Evolutionary conservation across 2,113 vertebrate genomes (phyloP).

Genomic region (Phaethon lepturus): DNA sequence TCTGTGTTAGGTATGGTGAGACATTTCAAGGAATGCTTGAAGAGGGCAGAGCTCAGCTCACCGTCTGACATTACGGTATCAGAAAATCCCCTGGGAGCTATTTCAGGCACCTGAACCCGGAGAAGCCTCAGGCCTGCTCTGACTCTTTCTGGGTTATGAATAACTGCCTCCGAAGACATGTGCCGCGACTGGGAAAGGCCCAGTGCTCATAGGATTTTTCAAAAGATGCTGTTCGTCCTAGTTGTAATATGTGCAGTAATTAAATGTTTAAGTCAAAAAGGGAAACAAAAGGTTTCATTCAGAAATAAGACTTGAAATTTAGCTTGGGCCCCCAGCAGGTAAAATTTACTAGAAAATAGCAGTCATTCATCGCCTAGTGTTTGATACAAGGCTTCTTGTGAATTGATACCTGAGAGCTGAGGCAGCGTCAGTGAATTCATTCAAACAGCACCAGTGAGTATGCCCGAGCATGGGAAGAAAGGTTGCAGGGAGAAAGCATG

Average conservation of each 20-base stretch:
- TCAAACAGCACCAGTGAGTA: neutral
- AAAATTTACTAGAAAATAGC: conserved; percentile 25
- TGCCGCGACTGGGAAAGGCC: neutral
- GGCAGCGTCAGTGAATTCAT: neutral
- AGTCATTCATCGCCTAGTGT: conserved; percentile 38
- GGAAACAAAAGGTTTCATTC: neutral
- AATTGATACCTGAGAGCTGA: neutral
- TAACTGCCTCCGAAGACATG: neutral
- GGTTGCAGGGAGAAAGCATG: neutral
- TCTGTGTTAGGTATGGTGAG: neutral
- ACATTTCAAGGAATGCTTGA: neutral
- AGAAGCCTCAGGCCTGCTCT: neutral
- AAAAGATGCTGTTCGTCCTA: neutral
- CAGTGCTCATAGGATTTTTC: neutral
- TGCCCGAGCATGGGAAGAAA: neutral
- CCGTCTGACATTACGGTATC: neutral
- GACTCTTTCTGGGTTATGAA: neutral
- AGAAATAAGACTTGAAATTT: conserved; percentile 4
- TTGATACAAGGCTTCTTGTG: neutral
- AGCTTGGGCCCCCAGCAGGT: conserved; percentile 45
- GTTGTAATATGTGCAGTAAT: neutral
- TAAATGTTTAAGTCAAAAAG: neutral
- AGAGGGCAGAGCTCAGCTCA: neutral
- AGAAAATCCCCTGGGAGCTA: neutral
- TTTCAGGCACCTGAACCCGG: neutral